Conservation (phyloP, 2,797 vertebrate genomes). For the Corythornis leucogaster region DNA sequence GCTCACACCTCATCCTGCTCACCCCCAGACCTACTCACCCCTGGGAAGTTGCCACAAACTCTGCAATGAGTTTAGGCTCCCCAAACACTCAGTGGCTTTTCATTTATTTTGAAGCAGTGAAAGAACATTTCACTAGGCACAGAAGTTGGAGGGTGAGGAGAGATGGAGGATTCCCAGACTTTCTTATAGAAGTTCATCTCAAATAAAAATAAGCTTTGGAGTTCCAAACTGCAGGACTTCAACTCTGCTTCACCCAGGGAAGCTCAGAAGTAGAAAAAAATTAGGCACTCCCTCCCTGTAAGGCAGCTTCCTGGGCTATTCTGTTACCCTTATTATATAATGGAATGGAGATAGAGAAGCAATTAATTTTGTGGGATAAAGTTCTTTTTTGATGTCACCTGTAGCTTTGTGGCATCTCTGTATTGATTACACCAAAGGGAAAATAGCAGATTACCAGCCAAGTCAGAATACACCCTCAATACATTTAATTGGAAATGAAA, state of each 20-base stretch:
- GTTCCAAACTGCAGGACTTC: not conserved
- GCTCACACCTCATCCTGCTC: accelerated
- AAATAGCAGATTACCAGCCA: not conserved
- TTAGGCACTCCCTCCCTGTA: not conserved
- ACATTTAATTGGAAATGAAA: not conserved
- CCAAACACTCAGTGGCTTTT: not conserved
- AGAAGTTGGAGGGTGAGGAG: not conserved
- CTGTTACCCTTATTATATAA: not conserved
- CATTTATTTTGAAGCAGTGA: not conserved
- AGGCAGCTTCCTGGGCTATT: not conserved
- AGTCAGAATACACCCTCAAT: not conserved
- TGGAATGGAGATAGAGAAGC: not conserved
- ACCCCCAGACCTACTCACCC: too few species aligned
- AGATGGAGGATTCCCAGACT: not conserved
- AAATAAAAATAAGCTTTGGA: not conserved
- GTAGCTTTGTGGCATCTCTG: not conserved
- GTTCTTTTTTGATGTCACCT: slow-evolving; percentile 32
- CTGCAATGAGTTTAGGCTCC: not conserved
- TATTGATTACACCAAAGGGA: not conserved
- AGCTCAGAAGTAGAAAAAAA: not conserved
- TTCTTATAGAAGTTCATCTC: not conserved
- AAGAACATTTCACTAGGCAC: not conserved
- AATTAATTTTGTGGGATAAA: slow-evolving; percentile 24
- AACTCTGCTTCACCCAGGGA: not conserved
- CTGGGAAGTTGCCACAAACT: accelerated